Conservation (phyloP, 2,797 vertebrate genomes). For the Botia kubotai region DNA sequence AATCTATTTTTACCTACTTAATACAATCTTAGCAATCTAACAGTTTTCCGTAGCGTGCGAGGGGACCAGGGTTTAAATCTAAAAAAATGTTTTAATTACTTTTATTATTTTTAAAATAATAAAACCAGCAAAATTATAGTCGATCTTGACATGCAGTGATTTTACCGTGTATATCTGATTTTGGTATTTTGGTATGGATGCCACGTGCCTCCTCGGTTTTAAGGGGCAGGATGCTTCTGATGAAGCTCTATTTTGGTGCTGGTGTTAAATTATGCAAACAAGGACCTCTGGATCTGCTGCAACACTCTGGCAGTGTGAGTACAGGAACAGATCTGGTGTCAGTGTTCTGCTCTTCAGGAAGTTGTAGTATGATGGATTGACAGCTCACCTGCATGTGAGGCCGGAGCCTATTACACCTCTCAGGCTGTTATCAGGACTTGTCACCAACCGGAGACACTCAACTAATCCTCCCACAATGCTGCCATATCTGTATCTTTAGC, state of each 20-base stretch:
- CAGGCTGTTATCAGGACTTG: slow-evolving; percentile 75
- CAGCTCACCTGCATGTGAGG: slow-evolving; percentile 51
- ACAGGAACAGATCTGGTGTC: slow-evolving; percentile 12
- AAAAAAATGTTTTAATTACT: too few relatives aligned
- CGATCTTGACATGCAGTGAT: neutral
- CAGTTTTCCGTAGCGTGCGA: too few relatives aligned
- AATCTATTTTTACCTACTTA: too few relatives aligned
- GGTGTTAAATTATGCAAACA: slow-evolving; percentile 18
- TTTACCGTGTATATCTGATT: neutral
- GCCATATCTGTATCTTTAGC: slow-evolving; percentile 43
- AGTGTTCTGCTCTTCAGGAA: slow-evolving; percentile 7
- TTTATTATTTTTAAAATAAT: too few relatives aligned
- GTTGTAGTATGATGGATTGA: slow-evolving; percentile 48
- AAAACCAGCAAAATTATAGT: too few relatives aligned
- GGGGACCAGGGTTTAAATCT: too few relatives aligned
- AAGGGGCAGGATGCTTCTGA: neutral
- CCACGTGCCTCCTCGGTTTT: neutral
- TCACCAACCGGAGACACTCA: slow-evolving; percentile 77
- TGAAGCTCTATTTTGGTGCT: neutral
- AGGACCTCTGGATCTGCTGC: neutral
- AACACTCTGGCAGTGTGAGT: neutral
- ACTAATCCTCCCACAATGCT: slow-evolving; percentile 73
- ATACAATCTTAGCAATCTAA: too few relatives aligned
- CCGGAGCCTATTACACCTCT: slow-evolving; percentile 70
- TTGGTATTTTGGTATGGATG: neutral